Conservation (phyloP, 2,888 invertebrate species). For the Drosophila acutilabella region DNA sequence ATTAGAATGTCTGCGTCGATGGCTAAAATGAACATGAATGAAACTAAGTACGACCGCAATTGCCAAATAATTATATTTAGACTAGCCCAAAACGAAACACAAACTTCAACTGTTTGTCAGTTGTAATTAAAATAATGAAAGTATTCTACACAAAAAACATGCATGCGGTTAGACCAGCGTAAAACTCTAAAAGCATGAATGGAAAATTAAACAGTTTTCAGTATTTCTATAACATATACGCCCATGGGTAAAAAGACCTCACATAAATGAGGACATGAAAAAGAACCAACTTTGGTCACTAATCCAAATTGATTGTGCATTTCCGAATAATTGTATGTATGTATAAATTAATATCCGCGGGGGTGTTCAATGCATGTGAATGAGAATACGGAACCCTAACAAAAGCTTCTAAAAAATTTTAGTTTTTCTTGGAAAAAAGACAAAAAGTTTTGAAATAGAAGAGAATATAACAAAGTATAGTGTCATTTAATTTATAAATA, state of each 20-base stretch:
- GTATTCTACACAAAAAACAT: conserved; percentile 58
- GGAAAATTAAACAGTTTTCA: conserved; percentile 30
- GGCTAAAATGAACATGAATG: conserved; percentile 15
- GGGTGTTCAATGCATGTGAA: conserved; percentile 16
- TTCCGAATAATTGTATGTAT: conserved; percentile 1
- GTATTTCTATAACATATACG: conserved; percentile 47
- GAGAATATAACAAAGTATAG: too few species aligned
- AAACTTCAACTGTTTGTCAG: conserved; percentile 32
- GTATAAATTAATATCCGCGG: conserved; percentile 17
- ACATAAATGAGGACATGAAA: not conserved
- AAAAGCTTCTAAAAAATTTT: conserved; percentile 9
- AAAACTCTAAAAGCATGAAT: conserved; percentile 44
- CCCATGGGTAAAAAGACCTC: conserved; percentile 19
- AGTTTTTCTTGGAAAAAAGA: too few species aligned
- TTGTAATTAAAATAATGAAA: conserved; percentile 79
- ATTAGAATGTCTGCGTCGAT: conserved; percentile 38
- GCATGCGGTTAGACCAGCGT: conserved; percentile 56
- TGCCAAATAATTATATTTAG: conserved; percentile 71
- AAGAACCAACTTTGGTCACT: conserved; percentile 18
- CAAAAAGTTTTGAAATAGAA: too few species aligned
- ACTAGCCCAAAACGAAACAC: conserved; percentile 12
- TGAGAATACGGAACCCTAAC: not conserved
- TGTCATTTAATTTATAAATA: too few species aligned
- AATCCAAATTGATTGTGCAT: conserved; percentile 24
- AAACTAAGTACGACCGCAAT: conserved; percentile 64